Evolutionary conservation across 1,140 invertebrate species (phyloP).

Genomic region (Bombyx mandarina): DNA sequence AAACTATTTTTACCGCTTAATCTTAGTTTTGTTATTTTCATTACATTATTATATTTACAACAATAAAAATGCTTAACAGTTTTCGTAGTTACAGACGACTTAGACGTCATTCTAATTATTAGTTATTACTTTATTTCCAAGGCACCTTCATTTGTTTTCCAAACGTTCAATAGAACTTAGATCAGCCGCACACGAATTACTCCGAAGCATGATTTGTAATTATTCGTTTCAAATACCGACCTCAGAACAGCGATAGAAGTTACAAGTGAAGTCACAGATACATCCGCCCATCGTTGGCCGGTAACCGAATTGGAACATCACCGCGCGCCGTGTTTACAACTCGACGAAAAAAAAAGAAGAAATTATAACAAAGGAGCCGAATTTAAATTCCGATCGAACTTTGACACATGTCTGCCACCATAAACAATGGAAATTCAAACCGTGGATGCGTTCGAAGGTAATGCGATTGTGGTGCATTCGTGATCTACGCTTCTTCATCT

Average conservation of each 20-base stretch:
- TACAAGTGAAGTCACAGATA: constrained; percentile 58
- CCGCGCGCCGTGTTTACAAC: constrained; percentile 61
- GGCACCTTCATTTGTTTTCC: too few species aligned
- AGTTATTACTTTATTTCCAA: too few species aligned
- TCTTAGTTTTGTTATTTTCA: too few species aligned
- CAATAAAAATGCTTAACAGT: too few species aligned
- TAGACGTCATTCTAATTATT: too few species aligned
- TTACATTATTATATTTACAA: too few species aligned
- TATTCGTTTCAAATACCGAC: constrained; percentile 60
- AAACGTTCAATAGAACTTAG: too few species aligned
- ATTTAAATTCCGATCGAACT: constrained; percentile 71
- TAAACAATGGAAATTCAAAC: constrained; percentile 71
- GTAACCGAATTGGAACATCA: constrained; percentile 68
- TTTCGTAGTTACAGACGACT: too few species aligned
- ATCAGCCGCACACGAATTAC: too few species aligned
- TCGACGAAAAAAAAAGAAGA: constrained; percentile 47
- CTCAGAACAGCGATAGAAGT: constrained; percentile 55
- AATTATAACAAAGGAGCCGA: constrained; percentile 67
- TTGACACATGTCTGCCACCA: constrained; percentile 71
- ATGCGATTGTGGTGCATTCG: constrained; percentile 58
- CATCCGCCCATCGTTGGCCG: constrained; percentile 45
- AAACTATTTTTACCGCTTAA: too few species aligned
- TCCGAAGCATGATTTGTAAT: constrained; percentile 56
- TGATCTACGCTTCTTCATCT: constrained; percentile 57
- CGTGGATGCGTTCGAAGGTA: constrained; percentile 43